Base-by-base conservation (phyloP, 2,888 invertebrate genomes). In the Hyalella azteca region DNA sequence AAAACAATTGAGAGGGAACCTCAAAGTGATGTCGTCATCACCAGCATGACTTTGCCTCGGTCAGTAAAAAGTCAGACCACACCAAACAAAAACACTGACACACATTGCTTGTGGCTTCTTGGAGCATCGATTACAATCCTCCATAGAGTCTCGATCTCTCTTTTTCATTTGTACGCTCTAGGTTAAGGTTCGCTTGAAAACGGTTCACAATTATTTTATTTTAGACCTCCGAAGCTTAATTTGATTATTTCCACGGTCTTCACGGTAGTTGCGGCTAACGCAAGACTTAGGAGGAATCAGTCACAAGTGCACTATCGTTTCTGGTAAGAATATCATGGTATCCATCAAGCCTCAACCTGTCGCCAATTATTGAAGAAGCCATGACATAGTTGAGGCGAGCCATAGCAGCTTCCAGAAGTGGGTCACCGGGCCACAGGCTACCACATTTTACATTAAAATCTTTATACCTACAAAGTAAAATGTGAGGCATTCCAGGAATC, bases 161-260 rank as follows among this genome's bases (percentile, higher is more conserved):
- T 22, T 54, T 29, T 26, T n/a, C 66, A 39, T n/a, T 36, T 66
- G 66, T 36, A 29, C 32, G 32, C 36, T 36, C 39, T 19, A 39
- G 15, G 32, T 66, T 15, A 32, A 66, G 66, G n/a, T 32, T 66
- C 66, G 36, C 19, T 11, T 45, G 45, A 11, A 15, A 15, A 15
- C 45, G 45, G 45, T 45, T 66, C 36, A 66, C 66, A 66, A 36
- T 66, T 66, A 66, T 66, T 66, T 66, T 66, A 66, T 66, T 66
- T 32, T 32, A 36, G 15, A 36, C 36, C 66, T 36, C 66, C 66
- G 66, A 36, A 36, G 19, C 66, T n/a, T 36, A 66, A 66, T 66
- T 66, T 36, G 36, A 66, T 66, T 66, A 66, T 66, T 36, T 66
- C 36, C 66, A 66, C 29, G 32, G 15, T 36, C 36, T 32, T 66